phyloP scores from a whole-genome alignment of 1,140 invertebrate genomes.

The Pseudomyrmex sp. region DNA sequence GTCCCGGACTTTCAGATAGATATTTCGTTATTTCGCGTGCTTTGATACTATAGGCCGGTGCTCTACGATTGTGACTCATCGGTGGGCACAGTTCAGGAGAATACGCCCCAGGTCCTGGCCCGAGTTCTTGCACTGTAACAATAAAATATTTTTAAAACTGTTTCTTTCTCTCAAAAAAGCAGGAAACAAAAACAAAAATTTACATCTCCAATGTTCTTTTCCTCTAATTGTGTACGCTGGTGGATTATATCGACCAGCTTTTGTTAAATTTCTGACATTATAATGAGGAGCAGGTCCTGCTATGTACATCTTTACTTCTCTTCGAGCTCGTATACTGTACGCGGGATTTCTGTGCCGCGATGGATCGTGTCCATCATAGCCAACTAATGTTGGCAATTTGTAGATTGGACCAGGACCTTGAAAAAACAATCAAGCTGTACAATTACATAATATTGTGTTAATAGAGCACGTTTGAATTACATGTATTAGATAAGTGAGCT shows the following conservation, averaged over 20 bases:
- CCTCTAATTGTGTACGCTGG: constrained; percentile 79
- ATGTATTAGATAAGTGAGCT: too few species aligned
- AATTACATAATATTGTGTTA: constrained; percentile 22
- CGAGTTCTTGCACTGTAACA: constrained; percentile 50
- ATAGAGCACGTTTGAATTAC: not conserved
- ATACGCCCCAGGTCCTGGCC: constrained; percentile 82
- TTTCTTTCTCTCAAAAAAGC: not conserved
- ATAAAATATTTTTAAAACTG: constrained; percentile 9
- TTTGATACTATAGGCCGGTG: constrained; percentile 77
- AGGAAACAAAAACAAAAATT: constrained; percentile 11
- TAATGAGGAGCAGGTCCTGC: constrained; percentile 81
- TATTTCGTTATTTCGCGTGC: constrained; percentile 57
- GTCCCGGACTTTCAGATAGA: constrained; percentile 75
- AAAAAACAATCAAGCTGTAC: too few species aligned
- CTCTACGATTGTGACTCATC: constrained; percentile 76
- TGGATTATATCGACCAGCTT: constrained; percentile 72
- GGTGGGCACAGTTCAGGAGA: constrained; percentile 77
- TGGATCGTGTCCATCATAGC: constrained; percentile 81
- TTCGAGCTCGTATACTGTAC: constrained; percentile 76
- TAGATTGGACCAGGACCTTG: constrained; percentile 84
- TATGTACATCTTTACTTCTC: not conserved
- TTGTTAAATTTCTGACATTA: constrained; percentile 75
- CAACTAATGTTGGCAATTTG: constrained; percentile 78
- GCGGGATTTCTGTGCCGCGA: constrained; percentile 80
- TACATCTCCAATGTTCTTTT: constrained; percentile 55